Evolutionary conservation across 2,888 invertebrate species (phyloP).

Genomic region (Philereme transversata): DNA sequence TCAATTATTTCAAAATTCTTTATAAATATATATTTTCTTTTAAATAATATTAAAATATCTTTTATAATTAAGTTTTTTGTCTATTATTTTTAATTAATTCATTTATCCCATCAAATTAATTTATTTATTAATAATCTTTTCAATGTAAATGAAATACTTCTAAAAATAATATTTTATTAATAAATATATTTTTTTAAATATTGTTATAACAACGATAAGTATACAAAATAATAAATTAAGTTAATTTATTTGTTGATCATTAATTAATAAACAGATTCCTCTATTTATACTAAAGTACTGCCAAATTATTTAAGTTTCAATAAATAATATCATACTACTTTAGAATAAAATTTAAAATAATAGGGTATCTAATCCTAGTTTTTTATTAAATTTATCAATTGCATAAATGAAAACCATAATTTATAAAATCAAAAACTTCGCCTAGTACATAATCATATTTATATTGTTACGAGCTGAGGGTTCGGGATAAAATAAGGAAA

Average conservation of each 20-base stretch:
- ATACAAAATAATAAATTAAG: constrained; percentile 76
- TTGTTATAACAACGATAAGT: constrained; percentile 78
- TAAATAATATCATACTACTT: constrained; percentile 84
- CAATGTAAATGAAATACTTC: constrained; percentile 88
- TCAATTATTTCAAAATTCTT: constrained; percentile 81
- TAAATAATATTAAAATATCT: constrained; percentile 70
- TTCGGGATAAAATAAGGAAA: too few species aligned
- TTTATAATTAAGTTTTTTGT: constrained; percentile 74
- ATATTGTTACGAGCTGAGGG: constrained; percentile 38
- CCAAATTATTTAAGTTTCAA: constrained; percentile 88
- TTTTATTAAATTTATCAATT: constrained; percentile 71
- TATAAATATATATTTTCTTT: constrained; percentile 78
- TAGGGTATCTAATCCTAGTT: constrained; percentile 89
- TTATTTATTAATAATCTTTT: constrained; percentile 77
- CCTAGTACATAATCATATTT: constrained; percentile 78
- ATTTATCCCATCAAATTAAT: constrained; percentile 67
- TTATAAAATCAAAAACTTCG: constrained; percentile 84
- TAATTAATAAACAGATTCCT: constrained; percentile 88
- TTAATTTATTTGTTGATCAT: constrained; percentile 85
- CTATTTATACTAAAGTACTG: constrained; percentile 88
- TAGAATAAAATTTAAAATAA: constrained; percentile 81
- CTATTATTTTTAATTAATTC: constrained; percentile 68
- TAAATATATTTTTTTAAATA: constrained; percentile 71
- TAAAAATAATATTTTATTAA: constrained; percentile 73
- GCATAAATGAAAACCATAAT: constrained; percentile 55